Conservation (phyloP, 2,888 invertebrate species). For the Abscondita cerata region DNA sequence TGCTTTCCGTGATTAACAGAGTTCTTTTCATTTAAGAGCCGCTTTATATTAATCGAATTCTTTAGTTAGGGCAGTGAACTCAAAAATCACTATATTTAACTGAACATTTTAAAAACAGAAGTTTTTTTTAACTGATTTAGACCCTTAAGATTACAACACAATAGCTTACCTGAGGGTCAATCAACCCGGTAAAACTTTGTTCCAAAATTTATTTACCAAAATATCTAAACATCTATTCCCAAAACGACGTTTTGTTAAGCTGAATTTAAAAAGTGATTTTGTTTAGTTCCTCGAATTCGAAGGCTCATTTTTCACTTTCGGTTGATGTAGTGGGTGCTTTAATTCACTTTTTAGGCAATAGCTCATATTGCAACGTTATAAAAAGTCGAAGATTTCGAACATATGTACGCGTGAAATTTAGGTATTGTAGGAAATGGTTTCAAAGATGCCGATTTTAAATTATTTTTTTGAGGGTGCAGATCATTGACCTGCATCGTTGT, state of each 20-base stretch:
- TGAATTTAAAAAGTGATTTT: conserved; percentile 32
- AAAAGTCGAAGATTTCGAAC: conserved; percentile 22
- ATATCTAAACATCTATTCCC: conserved; percentile 13
- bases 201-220: conserved; percentile 25
- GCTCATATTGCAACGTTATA: conserved; percentile 19
- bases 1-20: no score
- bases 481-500: conserved; percentile 35
- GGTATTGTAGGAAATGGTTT: conserved; percentile 32
- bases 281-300: conserved; percentile 21
- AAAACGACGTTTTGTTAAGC: conserved; percentile 15
- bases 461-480: conserved; percentile 34
- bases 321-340: conserved; percentile 33
- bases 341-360: conserved; percentile 14
- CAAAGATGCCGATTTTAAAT: conserved; percentile 40
- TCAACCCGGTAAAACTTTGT: conserved; percentile 37
- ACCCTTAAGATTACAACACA: conserved; percentile 23
- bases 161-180: conserved; percentile 37
- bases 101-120: conserved; percentile 18
- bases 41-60: not conserved
- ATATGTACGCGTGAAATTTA: conserved; percentile 36
- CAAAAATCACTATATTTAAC: not conserved
- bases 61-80: conserved; percentile 3
- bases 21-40: not conserved
- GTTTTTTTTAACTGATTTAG: conserved; percentile 24
- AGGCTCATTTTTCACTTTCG: conserved; percentile 39